Evolutionary conservation across 92 coral and sea anemone species (phyloP).

Genomic region (Bergia puertoricense): DNA sequence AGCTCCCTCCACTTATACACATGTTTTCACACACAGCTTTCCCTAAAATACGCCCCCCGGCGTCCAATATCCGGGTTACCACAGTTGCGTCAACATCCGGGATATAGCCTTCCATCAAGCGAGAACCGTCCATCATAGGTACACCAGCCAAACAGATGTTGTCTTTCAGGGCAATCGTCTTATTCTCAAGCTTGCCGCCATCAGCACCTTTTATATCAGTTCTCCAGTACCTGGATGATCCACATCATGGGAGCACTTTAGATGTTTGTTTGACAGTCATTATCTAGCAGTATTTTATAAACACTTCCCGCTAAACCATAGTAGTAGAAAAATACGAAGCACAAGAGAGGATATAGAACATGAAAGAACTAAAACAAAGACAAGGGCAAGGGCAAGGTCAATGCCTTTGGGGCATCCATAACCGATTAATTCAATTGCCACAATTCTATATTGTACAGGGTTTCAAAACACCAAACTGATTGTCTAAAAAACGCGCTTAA

Average conservation of each 20-base stretch:
- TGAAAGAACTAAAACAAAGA: background rate
- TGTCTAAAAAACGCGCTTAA: no score
- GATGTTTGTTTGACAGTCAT: no score
- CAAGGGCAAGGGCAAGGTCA: background rate
- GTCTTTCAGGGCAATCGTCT: conserved; percentile 79
- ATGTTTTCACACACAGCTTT: conserved; percentile 77
- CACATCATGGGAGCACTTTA: no score
- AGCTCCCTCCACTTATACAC: conserved; percentile 69
- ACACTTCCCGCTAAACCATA: background rate
- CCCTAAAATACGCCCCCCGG: conserved; percentile 79
- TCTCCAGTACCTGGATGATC: no score
- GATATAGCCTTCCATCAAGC: conserved; percentile 72
- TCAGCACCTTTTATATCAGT: conserved; percentile 57
- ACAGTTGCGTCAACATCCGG: conserved; percentile 90
- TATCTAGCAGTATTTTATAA: no score
- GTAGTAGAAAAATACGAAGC: background rate
- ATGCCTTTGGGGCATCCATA: background rate
- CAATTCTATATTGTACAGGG: background rate
- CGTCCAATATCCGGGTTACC: conserved; percentile 81
- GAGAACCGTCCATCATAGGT: conserved; percentile 93
- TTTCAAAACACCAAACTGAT: no score
- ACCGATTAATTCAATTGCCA: background rate
- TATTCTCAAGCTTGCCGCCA: conserved; percentile 75
- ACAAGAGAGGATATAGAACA: background rate
- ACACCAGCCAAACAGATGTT: conserved; percentile 82